Base-by-base conservation (phyloP, 2,113 vertebrate genomes). In the Nyctibius bracteatus region DNA sequence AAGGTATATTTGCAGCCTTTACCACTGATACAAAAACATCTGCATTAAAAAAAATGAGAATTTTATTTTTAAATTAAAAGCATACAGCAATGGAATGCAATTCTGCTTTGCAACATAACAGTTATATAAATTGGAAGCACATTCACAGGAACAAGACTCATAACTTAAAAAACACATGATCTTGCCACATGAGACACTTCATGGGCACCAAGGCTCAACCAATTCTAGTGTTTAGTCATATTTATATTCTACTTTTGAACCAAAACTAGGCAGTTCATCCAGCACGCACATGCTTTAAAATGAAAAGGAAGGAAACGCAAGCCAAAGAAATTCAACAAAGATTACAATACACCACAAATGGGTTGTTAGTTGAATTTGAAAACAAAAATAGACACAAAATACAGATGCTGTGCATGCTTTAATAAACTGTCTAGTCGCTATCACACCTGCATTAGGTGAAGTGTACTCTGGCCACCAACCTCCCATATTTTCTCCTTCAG, bases 401-500 rank as follows among this genome's bases (percentile, higher is more conserved):
- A 85, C 82, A 90, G 84, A 96, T 70, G 96, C 77, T 94, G 98
- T 98, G 98, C 99, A 99, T 99, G 99, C 98, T 97, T 96, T 97
- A 81, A 97, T 97, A 92, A 98, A 98, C 98, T 98, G 98, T 97
- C 98, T 97, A 98, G 98, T 91, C 74, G 97, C 96, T 98, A 96
- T 98, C 99, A 99, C 98, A 99, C 99, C 99, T 99, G 99, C 96
- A 95, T 98, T 97, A 88, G 98, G 98, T 95, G 99, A 97, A 99
- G 98, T 98, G 98, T 98, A 99, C 98, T 99, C 98, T 96, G 99
- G 98, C 99, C 99, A 99, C 99, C 99, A 99, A 99, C 99, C 99
- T 99, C 99, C 99, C 99, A 99, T 99, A 92, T 99, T 99, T 97
- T 99, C 99, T 91, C 99, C 99, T 94, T 99, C 99, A 95, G 98